Base-by-base conservation (phyloP, 1,140 invertebrate genomes). In the Drosophila littoralis region DNA sequence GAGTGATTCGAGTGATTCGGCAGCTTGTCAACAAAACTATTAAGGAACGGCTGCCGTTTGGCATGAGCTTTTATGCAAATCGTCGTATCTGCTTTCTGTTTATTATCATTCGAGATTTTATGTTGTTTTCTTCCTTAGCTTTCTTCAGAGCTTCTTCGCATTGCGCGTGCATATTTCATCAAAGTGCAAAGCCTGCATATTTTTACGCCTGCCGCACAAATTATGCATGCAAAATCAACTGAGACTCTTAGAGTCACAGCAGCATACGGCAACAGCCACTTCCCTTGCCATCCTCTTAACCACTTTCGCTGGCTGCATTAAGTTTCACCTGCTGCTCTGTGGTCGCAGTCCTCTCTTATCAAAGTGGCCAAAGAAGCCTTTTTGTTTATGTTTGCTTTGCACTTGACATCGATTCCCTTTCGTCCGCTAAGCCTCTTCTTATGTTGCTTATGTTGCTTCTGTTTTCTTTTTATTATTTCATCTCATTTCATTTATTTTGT, bases 151-250 rank as follows among this genome's bases (percentile, higher is more conserved):
- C 13, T 45, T 40, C 8, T 12, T 36, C 54, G 28, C 65, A 76
- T 77, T 74, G 68, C 55, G 54, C 55, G 64, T 84, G 75, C 75
- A 90, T 90, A 78, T 88, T 80, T 88, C 71, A 88, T 84, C 84
- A 90, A 89, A 89, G 85, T 74, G 68, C 69, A 51, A 58, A 84
- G 54, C 77, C 76, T 88, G 84, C 84, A 89, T 89, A 88, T 84
- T 80, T 89, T 89, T 70, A 66, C 84, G 79, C 64, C 70, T 75
- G 54, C 38, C 70, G 9, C 40, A 17, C 48, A 69, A 90, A 89
- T 89, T 89, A 89, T 89, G 85, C 75, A 89, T 89, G 84, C 85
- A 81, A 81, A 90, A 83, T 79, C 83, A 65, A 64, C 63, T 42
- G 15, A 63, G 75, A 71, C 63, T 63, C 65, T 58, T 52, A 28